Evolutionary conservation across 2,888 invertebrate species (phyloP).

Genomic region (Acronicta aceris): DNA sequence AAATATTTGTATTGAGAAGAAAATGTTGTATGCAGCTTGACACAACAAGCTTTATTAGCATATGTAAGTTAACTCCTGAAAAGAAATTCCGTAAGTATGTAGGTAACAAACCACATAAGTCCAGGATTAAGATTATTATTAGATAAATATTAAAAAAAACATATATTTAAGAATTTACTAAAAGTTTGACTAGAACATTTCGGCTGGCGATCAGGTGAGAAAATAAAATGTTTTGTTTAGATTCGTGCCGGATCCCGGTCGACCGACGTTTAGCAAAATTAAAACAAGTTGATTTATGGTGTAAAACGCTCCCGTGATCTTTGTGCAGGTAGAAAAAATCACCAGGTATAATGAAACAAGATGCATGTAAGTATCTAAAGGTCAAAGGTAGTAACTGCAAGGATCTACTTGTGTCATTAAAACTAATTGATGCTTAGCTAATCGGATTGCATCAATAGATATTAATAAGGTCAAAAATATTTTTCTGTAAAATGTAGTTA

Average conservation of each 20-base stretch:
- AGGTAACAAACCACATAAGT: too few species aligned
- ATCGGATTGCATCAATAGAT: conserved; percentile 2
- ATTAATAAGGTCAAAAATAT: not conserved
- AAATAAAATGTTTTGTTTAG: conserved; percentile 28
- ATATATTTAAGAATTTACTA: too few species aligned
- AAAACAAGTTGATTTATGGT: conserved; percentile 33
- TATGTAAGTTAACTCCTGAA: too few species aligned
- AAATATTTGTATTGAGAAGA: not conserved
- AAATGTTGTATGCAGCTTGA: too few species aligned
- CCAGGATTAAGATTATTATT: too few species aligned
- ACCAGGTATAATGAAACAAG: not conserved
- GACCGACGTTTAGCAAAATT: conserved; percentile 5
- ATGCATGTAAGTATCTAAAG: not conserved
- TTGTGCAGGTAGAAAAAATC: conserved; percentile 2
- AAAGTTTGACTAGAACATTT: too few species aligned
- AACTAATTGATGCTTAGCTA: conserved; percentile 14
- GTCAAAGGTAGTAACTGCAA: not conserved
- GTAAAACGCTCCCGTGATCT: conserved; percentile 13
- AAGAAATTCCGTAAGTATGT: too few species aligned
- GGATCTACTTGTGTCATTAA: conserved; percentile 12
- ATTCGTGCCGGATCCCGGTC: conserved; percentile 21
- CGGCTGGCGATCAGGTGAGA: not conserved
- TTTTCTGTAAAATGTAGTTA: not conserved
- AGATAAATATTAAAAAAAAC: too few species aligned
- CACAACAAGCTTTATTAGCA: too few species aligned